Conservation (phyloP, 2,888 invertebrate genomes). For the Didymodactylos carnosus region DNA sequence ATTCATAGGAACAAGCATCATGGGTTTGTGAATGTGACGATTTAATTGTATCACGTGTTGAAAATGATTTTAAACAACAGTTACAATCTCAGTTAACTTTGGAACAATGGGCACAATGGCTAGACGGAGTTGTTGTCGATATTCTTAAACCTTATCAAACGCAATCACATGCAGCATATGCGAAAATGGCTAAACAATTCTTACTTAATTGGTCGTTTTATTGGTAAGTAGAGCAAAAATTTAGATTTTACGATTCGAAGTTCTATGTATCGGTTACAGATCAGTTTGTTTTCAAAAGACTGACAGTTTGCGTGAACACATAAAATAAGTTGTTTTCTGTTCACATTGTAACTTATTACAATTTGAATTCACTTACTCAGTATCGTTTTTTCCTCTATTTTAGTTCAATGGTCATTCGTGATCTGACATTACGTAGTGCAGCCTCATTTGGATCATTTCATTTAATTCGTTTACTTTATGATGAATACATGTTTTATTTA, state of each 20-base stretch:
- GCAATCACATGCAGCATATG: conserved; percentile 23
- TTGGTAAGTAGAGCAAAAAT: too few species aligned
- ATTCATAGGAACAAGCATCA: conserved; percentile 50
- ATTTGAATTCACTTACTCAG: too few species aligned
- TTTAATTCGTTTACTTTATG: conserved; percentile 80
- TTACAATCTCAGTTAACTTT: conserved; percentile 60
- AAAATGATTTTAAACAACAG: conserved; percentile 57
- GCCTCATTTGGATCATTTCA: conserved; percentile 98
- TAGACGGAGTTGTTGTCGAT: conserved; percentile 72
- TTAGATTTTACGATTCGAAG: too few species aligned
- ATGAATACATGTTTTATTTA: conserved; percentile 96
- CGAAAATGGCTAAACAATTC: conserved; percentile 49
- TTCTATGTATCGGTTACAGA: too few species aligned
- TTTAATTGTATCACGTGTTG: conserved; percentile 58
- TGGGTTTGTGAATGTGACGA: conserved; percentile 94
- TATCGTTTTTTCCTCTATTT: too few species aligned
- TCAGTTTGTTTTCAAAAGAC: too few species aligned
- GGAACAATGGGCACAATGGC: conserved; percentile 93
- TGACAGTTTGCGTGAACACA: too few species aligned
- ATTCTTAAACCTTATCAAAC: conserved; percentile 71
- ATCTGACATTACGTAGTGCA: conserved; percentile 79
- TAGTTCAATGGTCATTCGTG: conserved; percentile 89
- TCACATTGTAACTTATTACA: too few species aligned
- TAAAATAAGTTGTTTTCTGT: too few species aligned
- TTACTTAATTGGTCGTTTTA: conserved; percentile 96